phyloP scores from a whole-genome alignment of 2,888 invertebrate species.

The Lasioglossum morio region DNA sequence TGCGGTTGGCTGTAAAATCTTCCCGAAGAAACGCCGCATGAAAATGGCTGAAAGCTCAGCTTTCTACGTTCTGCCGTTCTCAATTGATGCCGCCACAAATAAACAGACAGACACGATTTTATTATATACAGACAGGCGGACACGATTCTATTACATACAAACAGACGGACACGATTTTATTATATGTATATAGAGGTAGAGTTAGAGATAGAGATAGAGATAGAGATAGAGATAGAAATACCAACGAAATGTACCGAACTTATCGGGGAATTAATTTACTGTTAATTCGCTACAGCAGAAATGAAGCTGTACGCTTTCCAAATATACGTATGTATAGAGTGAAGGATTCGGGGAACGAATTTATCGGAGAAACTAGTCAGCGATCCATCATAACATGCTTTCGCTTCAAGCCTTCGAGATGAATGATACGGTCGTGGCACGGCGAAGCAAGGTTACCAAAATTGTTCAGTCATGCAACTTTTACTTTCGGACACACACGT shows the following conservation, averaged over 20 bases:
- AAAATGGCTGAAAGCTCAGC: too few species aligned
- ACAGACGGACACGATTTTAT: too few species aligned
- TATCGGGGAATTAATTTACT: background rate
- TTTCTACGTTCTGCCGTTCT: too few species aligned
- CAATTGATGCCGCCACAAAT: too few species aligned
- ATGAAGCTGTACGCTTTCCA: background rate
- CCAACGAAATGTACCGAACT: background rate
- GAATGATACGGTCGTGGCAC: constrained; percentile 54
- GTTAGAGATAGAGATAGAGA: too few species aligned
- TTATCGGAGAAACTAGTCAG: background rate
- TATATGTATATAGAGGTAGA: too few species aligned
- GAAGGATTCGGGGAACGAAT: background rate
- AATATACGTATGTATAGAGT: background rate
- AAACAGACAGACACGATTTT: too few species aligned
- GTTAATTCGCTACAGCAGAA: background rate
- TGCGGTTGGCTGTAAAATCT: too few species aligned
- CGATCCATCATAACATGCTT: constrained; percentile 19
- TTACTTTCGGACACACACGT: constrained; percentile 49
- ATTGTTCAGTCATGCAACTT: constrained; percentile 44
- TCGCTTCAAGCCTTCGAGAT: constrained; percentile 28
- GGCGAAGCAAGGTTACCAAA: constrained; percentile 47
- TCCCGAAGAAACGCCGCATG: too few species aligned
- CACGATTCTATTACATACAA: too few species aligned
- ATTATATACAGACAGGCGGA: too few species aligned
- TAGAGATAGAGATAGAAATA: too few species aligned